A percentile compares a stretch with the other conserved stretches of the same genome.
These are phyloP conservation scores for Ptilodon capucinus DNA, from an alignment of 2,888 invertebrate genomes.

Conservation along the genomic window DNA sequence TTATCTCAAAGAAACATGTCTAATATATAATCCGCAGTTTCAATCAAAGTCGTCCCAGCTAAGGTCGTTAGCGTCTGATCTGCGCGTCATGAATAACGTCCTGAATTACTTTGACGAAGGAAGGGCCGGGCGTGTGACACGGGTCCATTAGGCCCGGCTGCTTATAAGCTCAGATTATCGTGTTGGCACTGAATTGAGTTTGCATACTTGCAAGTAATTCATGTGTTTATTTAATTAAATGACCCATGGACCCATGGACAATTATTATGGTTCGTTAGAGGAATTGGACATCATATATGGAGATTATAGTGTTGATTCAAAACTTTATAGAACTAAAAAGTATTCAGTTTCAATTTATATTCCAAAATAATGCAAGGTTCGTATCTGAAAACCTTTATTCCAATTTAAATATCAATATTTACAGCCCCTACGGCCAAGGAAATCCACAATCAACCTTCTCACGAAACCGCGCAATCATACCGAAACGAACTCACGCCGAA, in stretches of 20 bases:
- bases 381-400: too few species aligned
- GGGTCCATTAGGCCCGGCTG: slow-evolving; percentile 26
- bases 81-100: slow-evolving; percentile 22
- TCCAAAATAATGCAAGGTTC: too few species aligned
- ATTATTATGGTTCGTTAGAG: background rate
- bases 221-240: background rate
- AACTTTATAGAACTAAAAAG: too few species aligned
- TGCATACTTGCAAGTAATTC: background rate
- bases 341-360: too few species aligned
- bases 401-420: background rate
- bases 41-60: slow-evolving; percentile 4
- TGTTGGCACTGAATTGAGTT: slow-evolving; percentile 8
- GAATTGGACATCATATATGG: too few species aligned
- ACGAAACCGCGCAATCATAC: background rate
- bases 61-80: slow-evolving; percentile 34
- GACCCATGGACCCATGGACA: too few species aligned
- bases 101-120: slow-evolving; percentile 21
- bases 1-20: too few species aligned
- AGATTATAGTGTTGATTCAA: too few species aligned
- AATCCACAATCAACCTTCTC: background rate
- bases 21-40: slow-evolving; percentile 2
- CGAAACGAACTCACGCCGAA: slow-evolving; percentile 9
- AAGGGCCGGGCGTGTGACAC: slow-evolving; percentile 15
- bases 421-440: background rate
- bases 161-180: slow-evolving; percentile 19